phyloP scores from a whole-genome alignment of 1,140 invertebrate species.

The Tetraneura akinire region DNA sequence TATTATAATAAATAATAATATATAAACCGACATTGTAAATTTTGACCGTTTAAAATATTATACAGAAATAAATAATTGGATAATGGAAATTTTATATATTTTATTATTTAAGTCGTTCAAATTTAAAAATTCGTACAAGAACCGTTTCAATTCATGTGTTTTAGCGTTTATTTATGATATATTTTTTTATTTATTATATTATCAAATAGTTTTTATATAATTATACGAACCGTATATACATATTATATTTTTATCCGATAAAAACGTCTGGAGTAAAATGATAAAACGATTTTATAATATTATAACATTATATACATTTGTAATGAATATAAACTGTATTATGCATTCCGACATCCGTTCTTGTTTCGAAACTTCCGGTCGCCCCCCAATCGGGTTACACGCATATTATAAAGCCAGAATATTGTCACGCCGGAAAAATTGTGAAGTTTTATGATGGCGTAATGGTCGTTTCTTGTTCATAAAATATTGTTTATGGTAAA shows the following conservation, averaged over 20 bases:
- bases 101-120: too few relatives aligned
- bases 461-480: slow-evolving; percentile 45
- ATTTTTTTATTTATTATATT: too few relatives aligned
- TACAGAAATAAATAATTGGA: too few relatives aligned
- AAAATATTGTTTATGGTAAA: slow-evolving; percentile 48
- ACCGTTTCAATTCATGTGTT: too few relatives aligned
- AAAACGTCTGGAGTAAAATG: slow-evolving; percentile 17
- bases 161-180: too few relatives aligned
- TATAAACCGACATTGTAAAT: too few relatives aligned
- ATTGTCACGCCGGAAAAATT: slow-evolving; percentile 33
- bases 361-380: slow-evolving; percentile 34
- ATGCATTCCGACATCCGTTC: background rate
- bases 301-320: slow-evolving; percentile 6
- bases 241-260: slow-evolving; percentile 23
- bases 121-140: background rate
- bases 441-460: slow-evolving; percentile 25
- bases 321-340: slow-evolving; percentile 19
- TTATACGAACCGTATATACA: too few relatives aligned
- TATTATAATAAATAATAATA: too few relatives aligned
- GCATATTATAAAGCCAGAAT: slow-evolving; percentile 9
- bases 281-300: slow-evolving; percentile 3
- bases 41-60: background rate
- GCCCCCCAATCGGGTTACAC: background rate
- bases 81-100: too few relatives aligned
- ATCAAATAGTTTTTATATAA: too few relatives aligned